Base-by-base conservation (phyloP, 2,888 invertebrate species). In the Drosophila leonis region DNA sequence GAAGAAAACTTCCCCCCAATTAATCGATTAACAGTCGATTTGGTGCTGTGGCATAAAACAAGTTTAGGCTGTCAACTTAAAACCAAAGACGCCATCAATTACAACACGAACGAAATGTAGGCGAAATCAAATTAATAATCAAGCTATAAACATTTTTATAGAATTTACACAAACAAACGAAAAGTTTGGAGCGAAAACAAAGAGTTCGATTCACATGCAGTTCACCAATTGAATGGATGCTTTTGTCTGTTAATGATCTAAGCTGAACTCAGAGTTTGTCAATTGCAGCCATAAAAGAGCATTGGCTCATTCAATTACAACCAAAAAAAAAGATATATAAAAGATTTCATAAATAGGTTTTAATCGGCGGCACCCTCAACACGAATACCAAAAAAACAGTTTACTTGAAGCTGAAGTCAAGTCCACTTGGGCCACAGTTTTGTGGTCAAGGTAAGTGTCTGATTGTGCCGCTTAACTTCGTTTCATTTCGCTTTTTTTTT, bases 381-480 rank as follows among this genome's bases (percentile, higher is more conserved):
- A 57, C 44, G 33, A 60, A 64, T 61, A 48, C 37, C 55, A 39
- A 63, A 65, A 59, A 62, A 60, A 65, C 62, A 65, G 41, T 59
- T 71, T 62, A 71, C 37, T 55, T 44, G 20, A 41, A 52, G 46
- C 62, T 56, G 35, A 65, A 59, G 41, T 69, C 51, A 63, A 75
- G 80, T 69, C 70, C 65, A 65, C 49, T 63, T 77, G 61, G 68
- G 55, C 57, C 56, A 55, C 44, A 56, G 46, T 60, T 54, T 72
- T 74, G 59, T 80, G 74, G 74, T 78, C 82, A 80, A 80, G 82
- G 78, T 64, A 42, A 76, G 42, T 51, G 67, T 20, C 37, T 71
- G 56, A 78, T 71, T 76, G 75, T 65, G 56, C 54, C 46, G 61
- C 55, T 49, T 56, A 33, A 2, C 15, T 65, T 60, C n/a, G 59